Evolutionary conservation across 2,888 invertebrate genomes (phyloP), one percentile per base, ranked within the genome.

Genomic region (Tipula vernalis): DNA sequence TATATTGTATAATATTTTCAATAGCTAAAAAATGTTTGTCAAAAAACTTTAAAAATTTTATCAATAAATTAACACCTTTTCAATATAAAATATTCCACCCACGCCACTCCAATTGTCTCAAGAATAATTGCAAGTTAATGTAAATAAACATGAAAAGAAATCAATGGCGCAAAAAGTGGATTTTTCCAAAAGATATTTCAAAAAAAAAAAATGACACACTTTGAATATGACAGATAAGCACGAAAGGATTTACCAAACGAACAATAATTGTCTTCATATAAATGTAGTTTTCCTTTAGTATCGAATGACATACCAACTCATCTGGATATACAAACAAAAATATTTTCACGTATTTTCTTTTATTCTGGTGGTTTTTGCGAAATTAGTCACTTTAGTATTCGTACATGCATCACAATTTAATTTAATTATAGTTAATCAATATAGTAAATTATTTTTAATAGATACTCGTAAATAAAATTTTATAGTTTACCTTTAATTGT

Each of bases 401-500:
- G 44, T 44, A 28, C 2, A 51, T 51, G 51, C 15, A n/a, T 71
- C 10, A 28, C 28, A 4, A 57, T 57, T 57, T 57, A 18, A 57
- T 57, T 57, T 57, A 57, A 57, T 12, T 5, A 57, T 57, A 18
- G 18, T 57, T 57, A 57, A 71, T 71, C 71, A 71, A 71, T 71
- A 71, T 28, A 28, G 0, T 4, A 71, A 15, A 51, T 15, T 71
- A 18, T 57, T 12, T 51, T 12, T 57, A 28, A 28, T 71, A 18
- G 3, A 1, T 86, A 71, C 83, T 28, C 28, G 12, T 18, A 41
- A 51, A 36, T 5, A 12, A 51, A 28, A 28, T 28, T 28, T 28
- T 28, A 28, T 28, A 28, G 87, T 90, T 89, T 91, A 94, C 94
- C 93, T 95, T 95, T 85, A 98, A 93, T 92, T 99, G 98, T 90